These are phyloP conservation scores for Parazoanthus atlanticus DNA, from an alignment of 92 coral and sea anemone genomes.

Conservation along the genomic window DNA sequence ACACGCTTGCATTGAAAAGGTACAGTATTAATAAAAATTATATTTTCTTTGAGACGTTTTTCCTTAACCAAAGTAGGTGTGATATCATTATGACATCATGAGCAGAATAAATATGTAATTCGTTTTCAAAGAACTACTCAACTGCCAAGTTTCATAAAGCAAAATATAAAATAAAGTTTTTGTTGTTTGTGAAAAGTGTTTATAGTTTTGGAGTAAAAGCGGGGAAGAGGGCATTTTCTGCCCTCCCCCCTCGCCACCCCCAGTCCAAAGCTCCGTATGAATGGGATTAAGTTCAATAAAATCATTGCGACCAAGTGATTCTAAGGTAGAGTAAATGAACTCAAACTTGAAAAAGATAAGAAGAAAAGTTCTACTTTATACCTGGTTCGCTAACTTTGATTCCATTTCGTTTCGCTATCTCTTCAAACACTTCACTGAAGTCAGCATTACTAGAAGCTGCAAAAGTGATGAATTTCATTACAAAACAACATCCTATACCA, in stretches of 20 bases:
- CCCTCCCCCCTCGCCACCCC: too few relatives aligned
- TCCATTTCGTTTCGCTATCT: conserved; percentile 66
- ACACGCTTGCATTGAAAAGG: too few relatives aligned
- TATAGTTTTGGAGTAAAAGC: too few relatives aligned
- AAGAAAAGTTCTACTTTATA: neutral
- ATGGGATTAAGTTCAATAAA: neutral
- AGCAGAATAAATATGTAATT: too few relatives aligned
- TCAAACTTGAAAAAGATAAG: neutral
- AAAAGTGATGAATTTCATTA: neutral
- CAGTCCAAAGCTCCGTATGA: neutral
- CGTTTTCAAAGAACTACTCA: too few relatives aligned
- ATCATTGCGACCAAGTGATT: neutral
- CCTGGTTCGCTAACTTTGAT: conserved; percentile 62
- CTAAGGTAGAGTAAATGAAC: neutral
- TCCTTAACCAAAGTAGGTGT: neutral
- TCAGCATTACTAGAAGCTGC: neutral
- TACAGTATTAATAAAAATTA: too few relatives aligned
- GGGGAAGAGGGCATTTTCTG: neutral
- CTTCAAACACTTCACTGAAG: conserved; percentile 50
- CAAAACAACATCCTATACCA: too few relatives aligned
- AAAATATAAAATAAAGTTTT: too few relatives aligned
- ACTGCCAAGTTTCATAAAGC: too few relatives aligned
- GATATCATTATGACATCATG: too few relatives aligned
- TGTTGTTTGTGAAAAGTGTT: too few relatives aligned
- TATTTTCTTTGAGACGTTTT: neutral